Percentiles rank a stretch among this genome's conserved stretches.
Conservation (phyloP, 53 echinoderm and acorn worm species). For the Arbacia lixula region DNA sequence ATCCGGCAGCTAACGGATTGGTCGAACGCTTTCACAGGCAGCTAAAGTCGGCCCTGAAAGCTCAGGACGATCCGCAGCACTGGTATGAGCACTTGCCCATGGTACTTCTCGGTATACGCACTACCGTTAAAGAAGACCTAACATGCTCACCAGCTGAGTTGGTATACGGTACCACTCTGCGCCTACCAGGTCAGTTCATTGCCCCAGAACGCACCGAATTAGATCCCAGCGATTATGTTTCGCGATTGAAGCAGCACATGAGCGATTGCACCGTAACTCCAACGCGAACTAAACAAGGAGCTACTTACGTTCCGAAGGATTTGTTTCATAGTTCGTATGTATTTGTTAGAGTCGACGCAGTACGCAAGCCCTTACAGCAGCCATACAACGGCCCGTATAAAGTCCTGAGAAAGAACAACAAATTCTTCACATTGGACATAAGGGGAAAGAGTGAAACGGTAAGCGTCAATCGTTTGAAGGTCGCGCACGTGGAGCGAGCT, state of each 20-base stretch:
- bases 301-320: no score
- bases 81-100: constrained; percentile 54
- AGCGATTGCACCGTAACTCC: no score
- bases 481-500: no score
- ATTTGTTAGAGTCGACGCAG: no score
- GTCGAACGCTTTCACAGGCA: constrained; percentile 66
- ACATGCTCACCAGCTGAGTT: constrained; percentile 65
- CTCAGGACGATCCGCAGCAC: constrained; percentile 43
- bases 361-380: no score
- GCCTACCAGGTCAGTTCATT: constrained; percentile 56
- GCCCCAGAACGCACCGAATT: constrained; percentile 3
- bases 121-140: constrained; percentile 45
- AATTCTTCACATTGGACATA: no score
- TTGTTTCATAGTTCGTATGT: no score
- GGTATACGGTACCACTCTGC: constrained; percentile 62
- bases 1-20: constrained; percentile 60
- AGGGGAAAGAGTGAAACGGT: no score
- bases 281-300: no score
- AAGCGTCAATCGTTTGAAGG: no score
- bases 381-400: no score
- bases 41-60: constrained; percentile 59
- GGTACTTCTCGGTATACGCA: constrained; percentile 46
- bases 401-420: no score
- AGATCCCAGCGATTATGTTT: constrained; percentile 39
- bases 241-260: constrained; percentile 47